A percentile compares a stretch with the other conserved stretches of the same genome.
These are phyloP conservation scores for Bergia sp. DNA, from an alignment of 92 coral and sea anemone genomes.

Conservation along the genomic window DNA sequence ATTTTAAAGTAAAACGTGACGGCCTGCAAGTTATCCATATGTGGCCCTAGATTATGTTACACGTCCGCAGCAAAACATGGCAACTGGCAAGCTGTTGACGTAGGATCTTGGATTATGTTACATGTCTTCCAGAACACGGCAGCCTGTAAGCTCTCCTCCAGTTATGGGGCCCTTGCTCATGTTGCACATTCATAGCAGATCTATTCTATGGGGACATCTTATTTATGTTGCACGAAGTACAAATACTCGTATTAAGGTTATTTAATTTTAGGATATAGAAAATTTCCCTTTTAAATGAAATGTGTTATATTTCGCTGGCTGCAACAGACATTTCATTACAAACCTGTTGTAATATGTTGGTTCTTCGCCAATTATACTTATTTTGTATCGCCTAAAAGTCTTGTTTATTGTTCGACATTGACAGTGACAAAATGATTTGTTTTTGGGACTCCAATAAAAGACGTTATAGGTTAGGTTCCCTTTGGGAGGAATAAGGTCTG, in stretches of 20 bases:
- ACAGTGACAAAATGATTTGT: too few relatives aligned
- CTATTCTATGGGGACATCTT: neutral
- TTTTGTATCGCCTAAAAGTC: neutral
- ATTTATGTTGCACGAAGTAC: neutral
- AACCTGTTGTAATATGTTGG: neutral
- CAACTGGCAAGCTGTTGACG: too few relatives aligned
- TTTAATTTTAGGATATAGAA: neutral
- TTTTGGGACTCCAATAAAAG: too few relatives aligned
- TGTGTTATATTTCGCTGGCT: neutral
- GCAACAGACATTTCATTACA: neutral
- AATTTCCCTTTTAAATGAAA: neutral
- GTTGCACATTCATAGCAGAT: neutral
- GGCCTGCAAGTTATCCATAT: too few relatives aligned
- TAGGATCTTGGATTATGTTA: too few relatives aligned
- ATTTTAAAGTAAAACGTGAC: too few relatives aligned
- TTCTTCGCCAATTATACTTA: neutral
- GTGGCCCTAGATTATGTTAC: too few relatives aligned
- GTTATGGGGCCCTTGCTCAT: neutral
- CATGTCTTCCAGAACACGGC: too few relatives aligned
- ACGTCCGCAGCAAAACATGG: too few relatives aligned
- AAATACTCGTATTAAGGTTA: too few relatives aligned
- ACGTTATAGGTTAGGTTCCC: too few relatives aligned
- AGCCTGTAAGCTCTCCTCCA: neutral
- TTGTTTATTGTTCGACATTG: neutral
- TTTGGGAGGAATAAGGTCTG: too few relatives aligned